Base-by-base conservation (phyloP, 2,797 vertebrate species). In the Cryptoprocta ferox region DNA sequence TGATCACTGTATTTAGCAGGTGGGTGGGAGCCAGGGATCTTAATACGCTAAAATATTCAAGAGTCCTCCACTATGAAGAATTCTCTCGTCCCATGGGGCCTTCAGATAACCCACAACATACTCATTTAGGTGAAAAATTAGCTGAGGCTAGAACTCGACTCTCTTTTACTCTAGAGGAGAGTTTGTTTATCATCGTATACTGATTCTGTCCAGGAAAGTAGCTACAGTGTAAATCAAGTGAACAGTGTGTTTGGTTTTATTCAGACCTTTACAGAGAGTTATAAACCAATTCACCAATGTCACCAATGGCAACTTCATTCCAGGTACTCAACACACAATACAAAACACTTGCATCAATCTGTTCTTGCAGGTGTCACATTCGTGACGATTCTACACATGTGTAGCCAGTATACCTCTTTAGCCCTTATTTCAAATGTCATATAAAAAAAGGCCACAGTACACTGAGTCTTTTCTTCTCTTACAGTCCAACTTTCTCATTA, bases 231-330 rank as follows among this genome's bases (percentile, higher is more conserved):
- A 56, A 87, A 79, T 79, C 66, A 91, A 94, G 48, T 89, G 37
- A 79, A 90, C 14, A 70, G 5, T 9, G 53, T 61, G 7, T 56
- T 63, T 93, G 3, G 12, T 83, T 97, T 96, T 65, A 93, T 65
- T 93, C 19, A 91, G 39, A 63, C 15, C 19, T 94, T 95, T 78
- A 85, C 3, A 63, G 80, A 86, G 18, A 98, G 48, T 87, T 53
- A 89, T 37, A 78, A 96, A 87, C 59, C 56, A 87, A 32, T 89
- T 94, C 1, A 45, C 26, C 73, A 30, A 75, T 2, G 28, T 86
- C 56, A 79, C 35, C 56, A 84, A 61, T 32, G n/a, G 30, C 76
- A 92, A 91, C 35, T 89, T 56, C 42, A 85, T 11, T 94, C 81
- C 80, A 81, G 28, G 7, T 66, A 94, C 45, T 92, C 50, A 96